Evolutionary conservation across 1,140 invertebrate species (phyloP).

Genomic region (Monochamus saltuarius): DNA sequence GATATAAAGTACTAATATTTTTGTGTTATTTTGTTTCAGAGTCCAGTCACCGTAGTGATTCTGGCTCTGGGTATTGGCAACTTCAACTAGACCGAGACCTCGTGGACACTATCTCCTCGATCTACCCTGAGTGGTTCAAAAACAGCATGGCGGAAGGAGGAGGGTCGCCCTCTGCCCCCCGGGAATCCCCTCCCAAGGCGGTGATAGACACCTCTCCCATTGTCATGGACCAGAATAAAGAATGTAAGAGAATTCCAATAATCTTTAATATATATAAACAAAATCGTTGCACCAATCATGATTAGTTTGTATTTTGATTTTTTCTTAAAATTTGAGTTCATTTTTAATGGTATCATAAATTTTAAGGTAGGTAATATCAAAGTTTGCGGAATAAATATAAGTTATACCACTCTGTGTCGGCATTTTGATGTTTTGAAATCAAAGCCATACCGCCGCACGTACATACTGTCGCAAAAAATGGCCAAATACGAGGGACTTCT

Average conservation of each 20-base stretch:
- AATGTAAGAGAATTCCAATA: slow-evolving; percentile 79
- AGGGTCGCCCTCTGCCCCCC: slow-evolving; percentile 40
- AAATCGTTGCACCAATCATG: too few species aligned
- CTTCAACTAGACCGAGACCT: slow-evolving; percentile 88
- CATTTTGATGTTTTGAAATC: too few species aligned
- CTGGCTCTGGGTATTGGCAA: slow-evolving; percentile 81
- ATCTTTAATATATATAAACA: neutral
- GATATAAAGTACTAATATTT: too few species aligned
- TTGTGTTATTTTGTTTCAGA: slow-evolving; percentile 67
- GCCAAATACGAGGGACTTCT: too few species aligned
- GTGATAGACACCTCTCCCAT: slow-evolving; percentile 89
- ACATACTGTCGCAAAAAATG: too few species aligned
- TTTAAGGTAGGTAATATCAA: too few species aligned
- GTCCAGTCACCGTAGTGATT: slow-evolving; percentile 75
- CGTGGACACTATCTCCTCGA: slow-evolving; percentile 83
- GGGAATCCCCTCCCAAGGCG: slow-evolving; percentile 75
- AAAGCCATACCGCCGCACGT: too few species aligned
- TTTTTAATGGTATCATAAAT: too few species aligned
- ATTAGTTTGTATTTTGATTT: too few species aligned
- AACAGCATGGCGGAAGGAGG: slow-evolving; percentile 65
- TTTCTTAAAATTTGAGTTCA: too few species aligned
- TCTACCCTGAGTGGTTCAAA: slow-evolving; percentile 91
- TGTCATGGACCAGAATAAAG: slow-evolving; percentile 94
- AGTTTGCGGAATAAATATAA: too few species aligned
- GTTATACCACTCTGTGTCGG: too few species aligned